Percentiles rank a stretch among this genome's conserved stretches.
These are phyloP conservation scores for Eonycteris spelaea DNA, from an alignment of 2,113 vertebrate species.

Conservation along the genomic window DNA sequence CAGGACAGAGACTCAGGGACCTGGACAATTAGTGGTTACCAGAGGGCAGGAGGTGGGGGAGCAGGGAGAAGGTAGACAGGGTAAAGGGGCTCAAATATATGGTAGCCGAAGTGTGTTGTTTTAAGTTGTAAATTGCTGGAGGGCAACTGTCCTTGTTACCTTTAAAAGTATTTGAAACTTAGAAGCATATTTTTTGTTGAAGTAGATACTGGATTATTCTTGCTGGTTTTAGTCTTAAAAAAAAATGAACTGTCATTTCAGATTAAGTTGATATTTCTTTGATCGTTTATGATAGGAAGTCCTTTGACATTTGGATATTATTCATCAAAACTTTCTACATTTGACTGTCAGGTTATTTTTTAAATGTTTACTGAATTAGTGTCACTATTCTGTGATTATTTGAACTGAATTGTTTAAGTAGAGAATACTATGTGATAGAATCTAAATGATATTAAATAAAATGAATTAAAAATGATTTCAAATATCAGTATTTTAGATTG, in stretches of 20 bases:
- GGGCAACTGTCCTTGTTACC: neutral
- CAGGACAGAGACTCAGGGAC: too few relatives aligned
- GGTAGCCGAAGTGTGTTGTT: neutral
- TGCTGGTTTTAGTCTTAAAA: conserved; percentile 33
- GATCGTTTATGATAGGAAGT: neutral
- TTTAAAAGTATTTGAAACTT: conserved; percentile 46
- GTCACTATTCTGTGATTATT: neutral
- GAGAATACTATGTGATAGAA: neutral
- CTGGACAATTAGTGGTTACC: too few relatives aligned
- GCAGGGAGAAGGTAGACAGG: too few relatives aligned
- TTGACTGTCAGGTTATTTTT: conserved; percentile 35
- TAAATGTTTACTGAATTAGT: neutral
- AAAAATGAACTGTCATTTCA: conserved; percentile 19
- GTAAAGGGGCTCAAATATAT: too few relatives aligned
- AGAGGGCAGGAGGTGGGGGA: too few relatives aligned
- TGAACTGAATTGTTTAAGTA: conserved; percentile 12
- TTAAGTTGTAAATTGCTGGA: neutral
- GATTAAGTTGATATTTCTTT: conserved; percentile 6
- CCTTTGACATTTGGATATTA: neutral
- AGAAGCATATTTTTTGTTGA: conserved; percentile 52
- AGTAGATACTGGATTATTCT: conserved; percentile 16
- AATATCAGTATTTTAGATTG: neutral
- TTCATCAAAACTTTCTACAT: neutral
- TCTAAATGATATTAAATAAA: too few relatives aligned
- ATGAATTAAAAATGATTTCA: neutral